Percentiles rank a stretch among this genome's conserved stretches.
These are phyloP conservation scores for Melolontha melolontha DNA, from an alignment of 2,888 invertebrate species.

Conservation along the genomic window DNA sequence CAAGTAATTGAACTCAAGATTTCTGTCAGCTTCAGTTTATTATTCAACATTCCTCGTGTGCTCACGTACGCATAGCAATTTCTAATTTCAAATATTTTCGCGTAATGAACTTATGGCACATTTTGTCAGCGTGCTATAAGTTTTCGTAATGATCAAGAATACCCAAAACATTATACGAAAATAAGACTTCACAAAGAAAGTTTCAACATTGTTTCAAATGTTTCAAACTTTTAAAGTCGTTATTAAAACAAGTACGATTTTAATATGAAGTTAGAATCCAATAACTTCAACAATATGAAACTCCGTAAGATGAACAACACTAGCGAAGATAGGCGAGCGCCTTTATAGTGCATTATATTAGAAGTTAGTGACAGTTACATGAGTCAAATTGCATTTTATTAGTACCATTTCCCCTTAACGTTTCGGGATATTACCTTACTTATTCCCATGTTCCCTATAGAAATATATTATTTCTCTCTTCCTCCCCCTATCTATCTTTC, in stretches of 20 bases:
- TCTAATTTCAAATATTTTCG: no score
- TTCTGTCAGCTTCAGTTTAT: no score
- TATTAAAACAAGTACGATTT: constrained; percentile 2
- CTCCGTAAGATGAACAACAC: neutral
- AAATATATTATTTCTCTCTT: neutral
- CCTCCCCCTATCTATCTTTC: neutral
- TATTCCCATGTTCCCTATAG: neutral
- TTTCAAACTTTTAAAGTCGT: constrained; percentile 13
- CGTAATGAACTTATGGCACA: no score
- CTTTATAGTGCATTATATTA: constrained; percentile 11
- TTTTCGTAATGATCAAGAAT: no score
- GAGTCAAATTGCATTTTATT: constrained; percentile 15
- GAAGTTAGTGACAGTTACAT: constrained; percentile 20
- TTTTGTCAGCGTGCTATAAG: no score
- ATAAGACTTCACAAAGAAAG: neutral
- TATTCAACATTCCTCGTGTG: no score
- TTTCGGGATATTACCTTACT: neutral
- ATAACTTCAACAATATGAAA: neutral
- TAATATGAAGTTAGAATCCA: constrained; percentile 13
- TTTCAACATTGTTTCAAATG: constrained; percentile 10
- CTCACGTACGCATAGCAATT: no score
- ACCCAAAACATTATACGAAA: no score
- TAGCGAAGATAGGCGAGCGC: neutral
- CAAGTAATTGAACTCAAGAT: no score
- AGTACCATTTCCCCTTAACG: constrained; percentile 2